phyloP scores from a whole-genome alignment of 2,113 vertebrate species.

The Paralichthys olivaceus region DNA sequence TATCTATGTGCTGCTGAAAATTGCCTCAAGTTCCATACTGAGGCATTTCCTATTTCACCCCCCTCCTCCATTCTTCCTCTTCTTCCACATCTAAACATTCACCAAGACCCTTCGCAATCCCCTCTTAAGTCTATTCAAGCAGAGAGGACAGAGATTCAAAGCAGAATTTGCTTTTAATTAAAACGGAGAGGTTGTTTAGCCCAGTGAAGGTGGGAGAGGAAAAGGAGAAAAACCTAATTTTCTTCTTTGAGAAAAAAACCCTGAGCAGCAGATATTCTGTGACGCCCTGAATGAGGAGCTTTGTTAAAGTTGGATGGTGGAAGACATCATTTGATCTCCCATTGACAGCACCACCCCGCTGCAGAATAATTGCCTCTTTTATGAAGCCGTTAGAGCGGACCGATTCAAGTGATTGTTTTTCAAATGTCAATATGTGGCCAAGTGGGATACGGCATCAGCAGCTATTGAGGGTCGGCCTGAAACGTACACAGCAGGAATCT shows the following conservation, averaged over 20 bases:
- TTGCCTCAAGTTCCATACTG: slow-evolving; percentile 29
- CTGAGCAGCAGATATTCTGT: slow-evolving; percentile 48
- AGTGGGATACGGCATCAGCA: slow-evolving; percentile 32
- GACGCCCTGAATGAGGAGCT: slow-evolving; percentile 63
- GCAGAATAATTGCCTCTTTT: slow-evolving; percentile 78
- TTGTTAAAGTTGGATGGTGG: slow-evolving; percentile 65
- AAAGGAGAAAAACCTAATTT: slow-evolving; percentile 34
- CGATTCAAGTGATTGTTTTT: slow-evolving; percentile 67
- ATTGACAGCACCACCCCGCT: slow-evolving; percentile 62
- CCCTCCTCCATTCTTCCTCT: slow-evolving; percentile 21
- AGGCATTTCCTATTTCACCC: slow-evolving; percentile 33
- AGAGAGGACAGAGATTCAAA: slow-evolving; percentile 56
- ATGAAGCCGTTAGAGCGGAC: slow-evolving; percentile 68
- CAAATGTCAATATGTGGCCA: slow-evolving; percentile 58
- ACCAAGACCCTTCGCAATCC: slow-evolving; percentile 47
- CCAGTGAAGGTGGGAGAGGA: slow-evolving; percentile 60
- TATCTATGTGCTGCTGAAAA: slow-evolving; percentile 42
- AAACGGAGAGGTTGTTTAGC: slow-evolving; percentile 57
- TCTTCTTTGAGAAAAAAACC: slow-evolving; percentile 41
- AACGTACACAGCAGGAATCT: slow-evolving; percentile 25
- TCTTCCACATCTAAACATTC: slow-evolving; percentile 49
- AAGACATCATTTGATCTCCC: slow-evolving; percentile 77
- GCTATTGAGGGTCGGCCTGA: slow-evolving; percentile 20
- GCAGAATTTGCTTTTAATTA: slow-evolving; percentile 73
- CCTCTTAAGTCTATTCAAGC: slow-evolving; percentile 51